phyloP scores from a whole-genome alignment of 2,113 vertebrate genomes.

The Megaptera novaeangliae region DNA sequence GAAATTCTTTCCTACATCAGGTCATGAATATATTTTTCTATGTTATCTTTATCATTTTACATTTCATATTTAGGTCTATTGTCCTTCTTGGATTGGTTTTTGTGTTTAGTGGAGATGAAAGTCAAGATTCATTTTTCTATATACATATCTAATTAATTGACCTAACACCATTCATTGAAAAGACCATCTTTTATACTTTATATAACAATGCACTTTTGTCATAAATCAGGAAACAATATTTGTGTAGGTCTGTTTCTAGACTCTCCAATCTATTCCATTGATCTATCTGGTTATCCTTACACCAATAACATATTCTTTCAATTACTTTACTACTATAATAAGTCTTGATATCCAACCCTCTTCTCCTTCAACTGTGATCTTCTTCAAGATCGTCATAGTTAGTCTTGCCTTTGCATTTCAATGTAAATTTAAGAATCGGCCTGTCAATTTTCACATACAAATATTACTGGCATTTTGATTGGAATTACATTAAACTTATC shows the following conservation, averaged over 20 bases:
- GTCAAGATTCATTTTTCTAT: neutral
- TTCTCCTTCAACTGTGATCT: neutral
- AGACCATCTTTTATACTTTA: neutral
- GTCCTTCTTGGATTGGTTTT: neutral
- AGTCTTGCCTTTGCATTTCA: neutral
- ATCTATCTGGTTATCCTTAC: neutral
- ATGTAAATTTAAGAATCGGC: neutral
- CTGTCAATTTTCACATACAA: neutral
- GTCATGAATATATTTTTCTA: neutral
- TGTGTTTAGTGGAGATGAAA: neutral
- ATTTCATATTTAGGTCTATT: neutral
- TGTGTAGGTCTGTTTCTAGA: neutral
- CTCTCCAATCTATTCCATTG: neutral
- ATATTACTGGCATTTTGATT: neutral
- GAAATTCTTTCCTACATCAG: neutral
- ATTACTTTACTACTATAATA: neutral
- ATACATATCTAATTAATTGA: neutral
- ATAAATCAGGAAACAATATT: neutral
- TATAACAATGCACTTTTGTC: neutral
- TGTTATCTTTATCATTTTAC: neutral
- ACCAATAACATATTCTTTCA: neutral
- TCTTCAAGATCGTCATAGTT: neutral
- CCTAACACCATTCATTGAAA: neutral
- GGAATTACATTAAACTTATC: neutral
- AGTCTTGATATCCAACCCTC: neutral